Conservation (phyloP, 2,888 invertebrate genomes). For the Torymus tubicola region DNA sequence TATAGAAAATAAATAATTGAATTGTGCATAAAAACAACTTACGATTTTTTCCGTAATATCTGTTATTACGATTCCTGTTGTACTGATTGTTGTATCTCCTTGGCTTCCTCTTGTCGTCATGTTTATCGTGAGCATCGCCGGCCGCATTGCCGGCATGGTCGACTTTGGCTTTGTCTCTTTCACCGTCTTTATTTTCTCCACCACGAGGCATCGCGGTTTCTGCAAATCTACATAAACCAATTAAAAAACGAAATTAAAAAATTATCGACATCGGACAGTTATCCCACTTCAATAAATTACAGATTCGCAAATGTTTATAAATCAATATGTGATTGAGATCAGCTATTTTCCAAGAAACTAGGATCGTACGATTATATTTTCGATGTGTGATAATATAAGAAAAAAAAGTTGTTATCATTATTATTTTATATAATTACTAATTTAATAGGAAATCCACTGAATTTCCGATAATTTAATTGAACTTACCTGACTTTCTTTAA, state of each 20-base stretch:
- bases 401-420: too few relatives aligned
- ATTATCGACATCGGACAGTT: too few relatives aligned
- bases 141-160: constrained; percentile 31
- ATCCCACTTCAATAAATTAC: neutral
- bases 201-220: constrained; percentile 40
- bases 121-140: constrained; percentile 31
- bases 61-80: constrained; percentile 45
- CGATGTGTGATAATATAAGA: too few relatives aligned
- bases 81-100: constrained; percentile 27
- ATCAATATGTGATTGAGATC: neutral
- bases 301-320: constrained; percentile 17
- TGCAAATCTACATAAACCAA: neutral
- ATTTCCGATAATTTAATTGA: neutral
- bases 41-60: constrained; percentile 55
- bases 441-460: too few relatives aligned
- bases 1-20: neutral
- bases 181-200: constrained; percentile 21
- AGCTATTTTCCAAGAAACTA: too few relatives aligned
- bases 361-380: too few relatives aligned
- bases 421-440: too few relatives aligned
- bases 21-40: constrained; percentile 20
- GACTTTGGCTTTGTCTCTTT: constrained; percentile 36
- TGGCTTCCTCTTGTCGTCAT: constrained; percentile 45
- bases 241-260: neutral
- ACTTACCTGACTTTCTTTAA: constrained; percentile 37